Evolutionary conservation across 1,140 invertebrate genomes (phyloP).

Genomic region (Zaprionus taronus): DNA sequence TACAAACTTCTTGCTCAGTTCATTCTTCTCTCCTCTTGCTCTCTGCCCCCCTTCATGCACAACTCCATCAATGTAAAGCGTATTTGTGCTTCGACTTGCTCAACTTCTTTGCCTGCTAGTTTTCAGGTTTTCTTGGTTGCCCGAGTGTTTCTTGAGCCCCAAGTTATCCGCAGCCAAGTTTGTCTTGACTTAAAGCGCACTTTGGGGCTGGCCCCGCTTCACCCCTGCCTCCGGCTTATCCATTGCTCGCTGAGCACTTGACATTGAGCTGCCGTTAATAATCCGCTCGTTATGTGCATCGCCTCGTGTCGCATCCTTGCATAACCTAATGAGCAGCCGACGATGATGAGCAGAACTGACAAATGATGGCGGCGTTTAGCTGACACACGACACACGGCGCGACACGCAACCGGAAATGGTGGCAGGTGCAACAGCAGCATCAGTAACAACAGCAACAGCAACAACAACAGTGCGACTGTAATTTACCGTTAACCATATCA

Average conservation of each 20-base stretch:
- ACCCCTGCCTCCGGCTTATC: background rate
- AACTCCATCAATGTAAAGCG: background rate
- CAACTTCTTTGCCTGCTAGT: background rate
- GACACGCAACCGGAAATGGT: conserved; percentile 57
- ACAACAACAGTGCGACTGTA: background rate
- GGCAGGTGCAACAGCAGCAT: conserved; percentile 28
- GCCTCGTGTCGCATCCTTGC: conserved; percentile 38
- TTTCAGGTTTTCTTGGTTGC: background rate
- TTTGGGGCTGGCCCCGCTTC: background rate
- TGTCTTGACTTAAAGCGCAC: conserved; percentile 1
- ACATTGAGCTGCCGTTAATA: conserved; percentile 66
- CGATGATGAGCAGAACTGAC: conserved; percentile 16
- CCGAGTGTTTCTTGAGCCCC: conserved; percentile 33
- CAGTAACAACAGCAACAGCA: conserved; percentile 2
- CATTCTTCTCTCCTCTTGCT: background rate
- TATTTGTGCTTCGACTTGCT: background rate
- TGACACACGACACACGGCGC: conserved; percentile 27
- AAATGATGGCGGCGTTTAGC: conserved; percentile 48
- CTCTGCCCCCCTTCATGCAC: background rate
- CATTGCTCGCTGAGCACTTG: conserved; percentile 45
- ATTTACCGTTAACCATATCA: conserved; percentile 43
- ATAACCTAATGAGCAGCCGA: conserved; percentile 69
- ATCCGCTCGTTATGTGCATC: conserved; percentile 40
- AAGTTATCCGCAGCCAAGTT: conserved; percentile 11
- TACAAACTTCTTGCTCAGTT: background rate